Conservation (phyloP, 1,140 invertebrate species). For the Heterodera schachtii region DNA sequence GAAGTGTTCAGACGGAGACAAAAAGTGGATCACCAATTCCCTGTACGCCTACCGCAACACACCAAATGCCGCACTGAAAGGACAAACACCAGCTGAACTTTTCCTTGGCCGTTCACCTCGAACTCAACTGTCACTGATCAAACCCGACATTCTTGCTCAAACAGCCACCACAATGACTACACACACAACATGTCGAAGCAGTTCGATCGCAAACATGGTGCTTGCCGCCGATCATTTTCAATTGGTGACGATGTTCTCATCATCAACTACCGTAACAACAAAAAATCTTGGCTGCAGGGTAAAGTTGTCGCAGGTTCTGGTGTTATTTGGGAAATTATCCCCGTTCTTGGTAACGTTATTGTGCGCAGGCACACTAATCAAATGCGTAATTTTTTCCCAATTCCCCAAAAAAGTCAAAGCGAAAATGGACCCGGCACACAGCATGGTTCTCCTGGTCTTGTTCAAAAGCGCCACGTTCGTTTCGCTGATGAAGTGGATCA, state of each 20-base stretch:
- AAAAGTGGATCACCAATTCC: background rate
- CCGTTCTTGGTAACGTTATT: background rate
- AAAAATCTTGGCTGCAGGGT: background rate
- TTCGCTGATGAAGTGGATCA: background rate
- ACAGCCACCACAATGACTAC: background rate
- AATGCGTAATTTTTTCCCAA: background rate
- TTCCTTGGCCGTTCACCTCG: background rate
- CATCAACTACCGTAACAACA: background rate
- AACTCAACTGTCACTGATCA: background rate
- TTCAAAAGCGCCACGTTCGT: background rate
- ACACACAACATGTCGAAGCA: background rate
- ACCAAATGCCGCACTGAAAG: background rate
- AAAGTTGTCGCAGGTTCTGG: background rate
- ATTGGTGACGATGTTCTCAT: background rate
- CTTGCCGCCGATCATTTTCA: background rate
- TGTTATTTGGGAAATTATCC: background rate
- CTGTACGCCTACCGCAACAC: slow-evolving; percentile 15
- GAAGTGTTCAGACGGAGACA: background rate
- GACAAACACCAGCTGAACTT: background rate
- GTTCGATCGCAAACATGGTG: background rate
- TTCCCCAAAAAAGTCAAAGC: no score
- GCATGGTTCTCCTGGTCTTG: background rate
- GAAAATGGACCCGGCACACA: background rate
- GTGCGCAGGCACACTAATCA: background rate
- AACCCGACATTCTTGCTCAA: background rate